Conservation (phyloP, 2,113 vertebrate genomes). For the Poeciliopsis turrubarensis region DNA sequence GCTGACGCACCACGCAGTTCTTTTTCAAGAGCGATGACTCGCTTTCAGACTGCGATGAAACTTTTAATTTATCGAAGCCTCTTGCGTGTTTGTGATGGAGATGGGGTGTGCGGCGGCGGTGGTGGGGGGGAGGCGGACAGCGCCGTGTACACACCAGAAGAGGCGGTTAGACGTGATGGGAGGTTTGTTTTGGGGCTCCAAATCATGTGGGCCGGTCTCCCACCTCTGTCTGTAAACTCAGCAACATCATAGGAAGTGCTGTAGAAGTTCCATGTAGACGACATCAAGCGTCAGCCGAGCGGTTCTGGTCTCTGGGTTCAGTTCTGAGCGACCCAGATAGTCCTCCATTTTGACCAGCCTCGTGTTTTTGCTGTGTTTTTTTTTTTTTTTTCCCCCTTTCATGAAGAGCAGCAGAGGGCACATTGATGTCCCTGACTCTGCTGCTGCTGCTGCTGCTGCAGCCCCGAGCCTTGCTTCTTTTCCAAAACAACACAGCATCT, state of each 20-base stretch:
- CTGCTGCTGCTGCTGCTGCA: slow-evolving; percentile 52
- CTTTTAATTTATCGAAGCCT: slow-evolving; percentile 68
- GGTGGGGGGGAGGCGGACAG: not conserved
- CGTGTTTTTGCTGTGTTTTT: slow-evolving; percentile 57
- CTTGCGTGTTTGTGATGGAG: slow-evolving; percentile 39
- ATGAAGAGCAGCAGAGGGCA: slow-evolving; percentile 67
- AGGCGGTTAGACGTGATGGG: slow-evolving; percentile 48
- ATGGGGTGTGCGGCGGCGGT: not conserved
- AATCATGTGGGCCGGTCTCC: slow-evolving; percentile 41
- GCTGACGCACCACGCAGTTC: slow-evolving; percentile 83
- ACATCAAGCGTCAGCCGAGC: slow-evolving; percentile 31
- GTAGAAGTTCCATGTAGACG: slow-evolving; percentile 21
- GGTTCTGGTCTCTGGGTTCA: slow-evolving; percentile 37
- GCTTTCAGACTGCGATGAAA: slow-evolving; percentile 74
- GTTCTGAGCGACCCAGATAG: slow-evolving; percentile 48
- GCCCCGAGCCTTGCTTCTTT: slow-evolving; percentile 41
- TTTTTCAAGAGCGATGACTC: slow-evolving; percentile 82
- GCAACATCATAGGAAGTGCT: slow-evolving; percentile 51
- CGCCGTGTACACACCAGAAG: slow-evolving; percentile 33
- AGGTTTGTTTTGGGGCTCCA: slow-evolving; percentile 60
- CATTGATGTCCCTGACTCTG: slow-evolving; percentile 68
- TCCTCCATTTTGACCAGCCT: slow-evolving; percentile 72
- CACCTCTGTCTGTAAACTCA: slow-evolving; percentile 48
- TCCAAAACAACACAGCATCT: slow-evolving; percentile 73
- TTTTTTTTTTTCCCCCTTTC: slow-evolving; percentile 35